These are phyloP conservation scores for Sclerurus mexicanus DNA, from an alignment of 2,113 vertebrate species.

Conservation along the genomic window DNA sequence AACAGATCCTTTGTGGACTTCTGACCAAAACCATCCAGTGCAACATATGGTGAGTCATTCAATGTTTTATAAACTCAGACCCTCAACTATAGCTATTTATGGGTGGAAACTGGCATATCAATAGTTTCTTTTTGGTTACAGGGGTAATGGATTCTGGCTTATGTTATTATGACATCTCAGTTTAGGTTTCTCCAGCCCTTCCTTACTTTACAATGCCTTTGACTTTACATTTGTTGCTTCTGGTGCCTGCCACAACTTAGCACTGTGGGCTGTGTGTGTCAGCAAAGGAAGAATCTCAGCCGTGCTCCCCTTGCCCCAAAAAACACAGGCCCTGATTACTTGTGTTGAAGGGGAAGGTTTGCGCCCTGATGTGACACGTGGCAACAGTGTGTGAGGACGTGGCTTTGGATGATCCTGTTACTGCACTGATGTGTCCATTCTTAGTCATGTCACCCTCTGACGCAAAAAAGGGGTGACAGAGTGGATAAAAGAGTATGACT, in stretches of 20 bases:
- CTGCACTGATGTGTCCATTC: background rate
- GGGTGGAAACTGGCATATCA: constrained; percentile 35
- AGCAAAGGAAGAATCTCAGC: background rate
- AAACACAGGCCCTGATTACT: background rate
- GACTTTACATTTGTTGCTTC: constrained; percentile 5
- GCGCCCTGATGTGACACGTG: background rate
- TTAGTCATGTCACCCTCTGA: background rate
- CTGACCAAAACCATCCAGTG: constrained; percentile 29
- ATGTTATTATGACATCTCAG: constrained; percentile 32
- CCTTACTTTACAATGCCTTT: background rate
- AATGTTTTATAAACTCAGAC: constrained; percentile 3
- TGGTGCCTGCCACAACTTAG: constrained; percentile 9
- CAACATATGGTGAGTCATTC: constrained; percentile 53
- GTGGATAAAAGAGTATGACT: background rate
- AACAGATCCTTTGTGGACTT: constrained; percentile 44
- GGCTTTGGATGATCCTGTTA: background rate
- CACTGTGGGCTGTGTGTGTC: constrained; percentile 4
- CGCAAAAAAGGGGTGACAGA: background rate
- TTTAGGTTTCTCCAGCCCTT: constrained; percentile 14
- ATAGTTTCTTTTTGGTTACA: constrained; percentile 18
- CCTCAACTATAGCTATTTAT: constrained; percentile 30
- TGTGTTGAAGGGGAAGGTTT: background rate
- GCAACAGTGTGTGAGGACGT: background rate
- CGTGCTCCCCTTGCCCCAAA: background rate
- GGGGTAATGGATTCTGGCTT: constrained; percentile 24